Base-by-base conservation (phyloP, 2,888 invertebrate species). In the Chaetogeoica ovagalla region DNA sequence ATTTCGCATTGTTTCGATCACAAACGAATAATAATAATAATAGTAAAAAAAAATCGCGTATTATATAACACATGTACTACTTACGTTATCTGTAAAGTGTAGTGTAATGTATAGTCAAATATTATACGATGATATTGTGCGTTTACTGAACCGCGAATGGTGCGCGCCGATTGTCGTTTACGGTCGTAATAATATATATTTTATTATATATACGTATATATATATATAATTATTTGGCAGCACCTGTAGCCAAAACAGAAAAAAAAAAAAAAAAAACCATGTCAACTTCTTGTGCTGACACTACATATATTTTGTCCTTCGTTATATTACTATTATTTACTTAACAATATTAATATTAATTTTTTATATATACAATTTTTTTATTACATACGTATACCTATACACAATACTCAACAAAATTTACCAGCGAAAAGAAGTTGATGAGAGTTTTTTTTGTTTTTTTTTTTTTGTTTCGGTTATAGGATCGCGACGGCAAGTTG, bases 391-490 rank as follows among this genome's bases (percentile, higher is more conserved):
- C 48, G 11, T 11, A 48, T 15, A 48, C 48, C 15, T 48, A 43
- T 11, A 48, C 15, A 13, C 48, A 48, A 48, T 81, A 74, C 81
- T 74, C 66, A 37, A 59, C 65, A 37, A 68, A 74, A 60, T 70
- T 13, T 60, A 81, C 66, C 74, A 81, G 74, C 73, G 81, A 81
- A 81, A 72, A 74, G 82, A 82, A 82, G 82, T 82, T 82, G 83
- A 82, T 83, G 82, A 81, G 63, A 63, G 59, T 81, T 81, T 73
- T 82, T 81, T 71, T 81, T 69, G 69, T 82, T 79, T 82, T 60
- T 72, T 82, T 81, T 82, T 65, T 81, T 87, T 90, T 91, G 91
- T 91, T 91, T 91, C 93, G 93, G 94, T 94, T 93, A 93, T 94
- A 94, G 94, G 94, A 94, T 91, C 91, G 92, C 90, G 91, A 90